Percentiles rank a stretch among this genome's conserved stretches.
These are phyloP conservation scores for Eupleurogrammus muticus DNA, from an alignment of 2,797 vertebrate genomes.

Conservation along the genomic window DNA sequence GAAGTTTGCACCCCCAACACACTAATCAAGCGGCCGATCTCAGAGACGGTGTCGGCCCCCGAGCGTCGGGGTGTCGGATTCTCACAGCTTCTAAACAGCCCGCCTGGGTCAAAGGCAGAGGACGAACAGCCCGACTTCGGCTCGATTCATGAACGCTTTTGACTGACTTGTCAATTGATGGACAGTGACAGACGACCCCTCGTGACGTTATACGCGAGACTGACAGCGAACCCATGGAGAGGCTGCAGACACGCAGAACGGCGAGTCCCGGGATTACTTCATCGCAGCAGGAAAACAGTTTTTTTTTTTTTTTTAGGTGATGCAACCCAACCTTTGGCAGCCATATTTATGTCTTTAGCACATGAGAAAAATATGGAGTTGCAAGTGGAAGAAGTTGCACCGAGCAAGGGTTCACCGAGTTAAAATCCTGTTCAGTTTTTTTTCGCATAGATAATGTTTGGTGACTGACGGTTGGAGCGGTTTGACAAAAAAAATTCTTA, in stretches of 20 bases:
- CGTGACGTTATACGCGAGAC: not conserved
- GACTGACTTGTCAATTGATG: conserved; percentile 5
- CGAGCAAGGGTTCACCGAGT: too few species aligned
- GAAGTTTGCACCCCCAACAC: not conserved
- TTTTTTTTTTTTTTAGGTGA: conserved; percentile 10
- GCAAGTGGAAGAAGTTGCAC: not conserved
- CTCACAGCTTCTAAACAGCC: not conserved
- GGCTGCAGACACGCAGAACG: not conserved
- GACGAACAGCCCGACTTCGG: not conserved
- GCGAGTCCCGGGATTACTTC: conserved; percentile 36
- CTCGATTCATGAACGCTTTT: not conserved
- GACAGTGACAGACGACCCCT: conserved; percentile 5
- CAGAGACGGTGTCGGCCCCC: not conserved
- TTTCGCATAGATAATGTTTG: not conserved
- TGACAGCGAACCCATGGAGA: not conserved
- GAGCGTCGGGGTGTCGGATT: not conserved
- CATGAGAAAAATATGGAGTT: not conserved
- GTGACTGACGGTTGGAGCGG: not conserved
- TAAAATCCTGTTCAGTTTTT: too few species aligned
- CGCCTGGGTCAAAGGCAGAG: not conserved
- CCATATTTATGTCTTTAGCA: not conserved
- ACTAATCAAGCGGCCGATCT: not conserved
- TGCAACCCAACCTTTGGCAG: not conserved
- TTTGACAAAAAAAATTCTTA: not conserved
- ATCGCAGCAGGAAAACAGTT: conserved; percentile 6